Evolutionary conservation across 2,888 invertebrate genomes (phyloP).

Genomic region (Aphidoletes aphidimyza): DNA sequence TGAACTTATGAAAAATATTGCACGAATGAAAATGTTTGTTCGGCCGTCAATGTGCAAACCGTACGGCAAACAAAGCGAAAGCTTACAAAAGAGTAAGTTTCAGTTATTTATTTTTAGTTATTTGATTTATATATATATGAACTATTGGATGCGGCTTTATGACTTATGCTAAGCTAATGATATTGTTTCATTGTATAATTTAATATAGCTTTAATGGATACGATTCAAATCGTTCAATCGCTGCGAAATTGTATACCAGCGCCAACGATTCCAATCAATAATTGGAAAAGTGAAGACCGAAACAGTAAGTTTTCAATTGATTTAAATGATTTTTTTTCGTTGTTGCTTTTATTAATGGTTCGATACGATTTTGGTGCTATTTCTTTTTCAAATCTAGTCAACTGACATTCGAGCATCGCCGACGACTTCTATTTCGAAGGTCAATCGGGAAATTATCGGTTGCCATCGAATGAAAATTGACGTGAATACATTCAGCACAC

Average conservation of each 20-base stretch:
- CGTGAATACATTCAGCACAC: background rate
- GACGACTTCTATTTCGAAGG: slow-evolving; percentile 15
- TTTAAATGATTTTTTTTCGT: background rate
- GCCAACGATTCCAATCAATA: slow-evolving; percentile 87
- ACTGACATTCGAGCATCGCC: background rate
- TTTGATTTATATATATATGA: background rate
- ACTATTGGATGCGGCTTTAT: no score
- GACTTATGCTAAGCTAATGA: background rate
- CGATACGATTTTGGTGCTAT: background rate
- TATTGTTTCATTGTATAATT: background rate
- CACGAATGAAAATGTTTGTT: slow-evolving; percentile 88
- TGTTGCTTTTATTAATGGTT: background rate
- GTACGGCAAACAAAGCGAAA: slow-evolving; percentile 89
- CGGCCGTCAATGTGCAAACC: slow-evolving; percentile 91
- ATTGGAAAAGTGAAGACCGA: slow-evolving; percentile 88
- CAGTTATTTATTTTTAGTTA: slow-evolving; percentile 53
- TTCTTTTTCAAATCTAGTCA: background rate
- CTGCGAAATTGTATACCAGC: slow-evolving; percentile 85
- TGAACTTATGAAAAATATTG: slow-evolving; percentile 88
- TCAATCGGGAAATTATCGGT: background rate
- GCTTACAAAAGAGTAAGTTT: slow-evolving; percentile 83
- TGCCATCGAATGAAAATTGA: background rate
- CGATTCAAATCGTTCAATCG: slow-evolving; percentile 86
- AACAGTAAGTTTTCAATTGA: slow-evolving; percentile 63
- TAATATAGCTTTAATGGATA: slow-evolving; percentile 80